A percentile compares a stretch with the other conserved stretches of the same genome.
Conservation (phyloP, 2,113 vertebrate genomes). For the Podilymbus podiceps region DNA sequence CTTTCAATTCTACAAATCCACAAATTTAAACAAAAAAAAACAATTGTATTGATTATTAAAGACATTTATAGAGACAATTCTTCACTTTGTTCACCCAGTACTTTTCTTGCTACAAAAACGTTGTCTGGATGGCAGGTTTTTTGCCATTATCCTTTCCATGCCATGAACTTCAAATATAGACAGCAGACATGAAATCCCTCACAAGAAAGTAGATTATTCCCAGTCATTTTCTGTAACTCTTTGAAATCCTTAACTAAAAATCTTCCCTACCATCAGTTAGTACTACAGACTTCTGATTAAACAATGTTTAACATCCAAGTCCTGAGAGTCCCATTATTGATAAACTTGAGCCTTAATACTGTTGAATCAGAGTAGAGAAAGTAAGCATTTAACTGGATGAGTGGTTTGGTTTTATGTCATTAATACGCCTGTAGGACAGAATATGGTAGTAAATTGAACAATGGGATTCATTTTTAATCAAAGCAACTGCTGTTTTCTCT, state of each 20-base stretch:
- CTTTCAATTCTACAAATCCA: background rate
- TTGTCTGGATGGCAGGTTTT: background rate
- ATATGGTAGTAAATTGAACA: background rate
- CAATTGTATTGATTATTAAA: background rate
- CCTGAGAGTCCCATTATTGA: background rate
- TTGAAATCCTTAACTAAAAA: background rate
- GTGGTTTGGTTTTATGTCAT: background rate
- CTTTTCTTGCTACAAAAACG: background rate
- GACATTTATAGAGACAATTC: background rate
- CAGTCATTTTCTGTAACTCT: background rate
- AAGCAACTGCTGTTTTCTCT: background rate
- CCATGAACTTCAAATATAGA: background rate
- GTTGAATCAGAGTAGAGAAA: background rate
- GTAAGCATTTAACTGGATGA: background rate
- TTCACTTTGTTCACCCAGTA: background rate
- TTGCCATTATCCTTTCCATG: background rate
- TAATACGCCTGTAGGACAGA: background rate
- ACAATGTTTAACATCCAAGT: background rate
- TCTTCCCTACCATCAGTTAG: background rate
- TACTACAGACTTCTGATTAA: background rate
- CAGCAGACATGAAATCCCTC: background rate
- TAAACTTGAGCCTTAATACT: background rate
- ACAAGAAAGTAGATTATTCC: background rate
- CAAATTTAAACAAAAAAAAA: background rate
- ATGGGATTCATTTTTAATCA: background rate